Base-by-base conservation (phyloP, 2,797 vertebrate genomes). In the Nasua narica region DNA sequence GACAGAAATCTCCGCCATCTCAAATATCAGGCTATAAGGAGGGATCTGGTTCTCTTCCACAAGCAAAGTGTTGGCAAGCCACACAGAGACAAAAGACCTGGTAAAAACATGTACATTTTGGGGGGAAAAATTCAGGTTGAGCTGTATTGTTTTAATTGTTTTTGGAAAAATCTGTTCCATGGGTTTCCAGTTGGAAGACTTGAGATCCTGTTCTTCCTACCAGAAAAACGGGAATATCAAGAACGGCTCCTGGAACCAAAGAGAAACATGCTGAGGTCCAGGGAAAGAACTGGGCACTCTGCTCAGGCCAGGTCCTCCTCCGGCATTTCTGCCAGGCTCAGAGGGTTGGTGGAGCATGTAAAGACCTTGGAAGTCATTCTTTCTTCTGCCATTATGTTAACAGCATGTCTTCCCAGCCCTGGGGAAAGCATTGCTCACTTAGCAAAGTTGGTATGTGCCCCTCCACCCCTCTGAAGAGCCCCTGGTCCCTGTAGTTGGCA, bases 161-260 rank as follows among this genome's bases (percentile, higher is more conserved):
- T 78, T 69, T 52, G 40, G 83, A 84, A 74, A 50, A 58, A 46
- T 67, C 48, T 77, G 10, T 50, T 83, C 9, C 23, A 2, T 48
- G 35, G 25, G 32, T 91, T 90, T 96, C 50, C 40, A 29, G 12
- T 5, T 87, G 60, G 93, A 82, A 95, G 54, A 84, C 25, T 87
- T 79, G 54, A 52, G 67, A 62, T 29, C 16, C 14, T 87, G 48
- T 3, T 91, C 35, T 90, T 90, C 14, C 35, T 60, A 52, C 14
- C 5, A 46, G 50, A 83, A 90, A 40, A 35, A 78, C 37, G 18
- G 23, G 9, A 18, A 40, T 29, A 50, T 43, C 27, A 56, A 86
- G 58, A 74, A 16, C 10, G 3, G 10, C n/a, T 65, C 3, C 4
- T 0, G 9, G 23, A 6, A 58, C 32, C 32, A 16, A 19, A 65